A percentile compares a stretch with the other conserved stretches of the same genome.
These are phyloP conservation scores for Drosophila elegans DNA, from an alignment of 1,140 invertebrate genomes.

Conservation along the genomic window DNA sequence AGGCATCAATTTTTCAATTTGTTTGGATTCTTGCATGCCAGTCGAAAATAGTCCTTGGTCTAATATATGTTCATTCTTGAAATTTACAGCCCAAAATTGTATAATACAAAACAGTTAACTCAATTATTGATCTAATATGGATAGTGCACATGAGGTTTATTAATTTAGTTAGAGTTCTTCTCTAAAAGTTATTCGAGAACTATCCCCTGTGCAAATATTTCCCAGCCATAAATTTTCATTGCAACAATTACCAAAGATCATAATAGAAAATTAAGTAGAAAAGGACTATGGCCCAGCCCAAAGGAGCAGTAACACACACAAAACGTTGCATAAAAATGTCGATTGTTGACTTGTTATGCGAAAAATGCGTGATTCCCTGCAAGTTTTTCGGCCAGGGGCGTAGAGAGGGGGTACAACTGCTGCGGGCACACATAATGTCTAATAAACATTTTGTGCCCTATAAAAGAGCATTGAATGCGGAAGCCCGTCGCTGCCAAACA, in stretches of 20 bases:
- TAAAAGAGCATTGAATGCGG: conserved; percentile 63
- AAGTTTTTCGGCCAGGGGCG: conserved; percentile 27
- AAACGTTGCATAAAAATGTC: conserved; percentile 67
- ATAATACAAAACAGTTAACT: background rate
- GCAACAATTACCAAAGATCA: conserved; percentile 47
- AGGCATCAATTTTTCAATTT: conserved; percentile 76
- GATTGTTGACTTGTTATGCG: conserved; percentile 75
- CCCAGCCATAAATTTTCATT: conserved; percentile 37
- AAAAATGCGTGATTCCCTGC: conserved; percentile 68
- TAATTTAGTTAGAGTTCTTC: no score
- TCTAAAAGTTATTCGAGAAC: no score
- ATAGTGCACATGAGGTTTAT: no score
- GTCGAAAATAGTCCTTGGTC: conserved; percentile 9
- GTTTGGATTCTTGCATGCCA: conserved; percentile 52
- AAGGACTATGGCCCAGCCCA: conserved; percentile 12
- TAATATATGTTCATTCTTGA: conserved; percentile 1
- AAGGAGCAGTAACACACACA: background rate
- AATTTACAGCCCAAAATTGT: conserved; percentile 4
- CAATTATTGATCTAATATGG: background rate
- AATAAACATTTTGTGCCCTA: conserved; percentile 76
- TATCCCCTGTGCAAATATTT: conserved; percentile 12
- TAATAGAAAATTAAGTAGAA: conserved; percentile 49
- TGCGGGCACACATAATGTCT: conserved; percentile 61
- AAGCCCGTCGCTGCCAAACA: conserved; percentile 72
- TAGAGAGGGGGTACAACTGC: background rate